Conservation (phyloP, 2,797 vertebrate genomes). For the Pelobates cultripes region DNA sequence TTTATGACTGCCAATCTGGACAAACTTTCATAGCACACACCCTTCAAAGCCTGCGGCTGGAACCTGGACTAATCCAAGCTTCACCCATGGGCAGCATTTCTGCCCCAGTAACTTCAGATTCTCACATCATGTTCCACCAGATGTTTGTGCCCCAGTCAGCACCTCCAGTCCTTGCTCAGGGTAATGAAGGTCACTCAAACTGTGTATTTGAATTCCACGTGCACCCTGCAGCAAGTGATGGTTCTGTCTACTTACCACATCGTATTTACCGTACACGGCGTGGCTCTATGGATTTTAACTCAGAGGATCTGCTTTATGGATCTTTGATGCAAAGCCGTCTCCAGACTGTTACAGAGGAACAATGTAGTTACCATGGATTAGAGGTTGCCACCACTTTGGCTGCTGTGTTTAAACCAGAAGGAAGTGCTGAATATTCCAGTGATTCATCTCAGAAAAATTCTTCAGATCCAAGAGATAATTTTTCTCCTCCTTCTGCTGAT, state of each 20-base stretch:
- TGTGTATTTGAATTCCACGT: constrained; percentile 91
- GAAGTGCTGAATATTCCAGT: constrained; percentile 90
- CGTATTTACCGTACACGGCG: constrained; percentile 80
- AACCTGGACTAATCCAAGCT: constrained; percentile 80
- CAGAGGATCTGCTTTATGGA: constrained; percentile 79
- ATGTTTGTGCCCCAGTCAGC: constrained; percentile 87
- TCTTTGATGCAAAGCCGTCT: constrained; percentile 79
- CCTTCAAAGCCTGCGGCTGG: constrained; percentile 81
- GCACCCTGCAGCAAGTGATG: constrained; percentile 72
- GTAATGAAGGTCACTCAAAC: constrained; percentile 73
- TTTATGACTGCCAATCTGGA: constrained; percentile 81
- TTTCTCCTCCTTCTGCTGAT: constrained; percentile 81
- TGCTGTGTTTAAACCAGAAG: constrained; percentile 83
- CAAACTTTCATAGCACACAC: constrained; percentile 84
- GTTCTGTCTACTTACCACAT: constrained; percentile 68
- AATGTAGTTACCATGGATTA: constrained; percentile 77
- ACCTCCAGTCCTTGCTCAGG: constrained; percentile 81
- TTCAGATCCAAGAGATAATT: constrained; percentile 90
- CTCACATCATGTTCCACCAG: constrained; percentile 73
- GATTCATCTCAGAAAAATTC: constrained; percentile 90
- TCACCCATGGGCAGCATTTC: constrained; percentile 73
- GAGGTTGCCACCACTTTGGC: constrained; percentile 81
- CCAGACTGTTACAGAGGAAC: constrained; percentile 94
- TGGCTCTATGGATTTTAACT: constrained; percentile 85
- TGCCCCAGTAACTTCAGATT: constrained; percentile 73